Conservation (phyloP, 2,797 vertebrate genomes). For the Pterois miles region DNA sequence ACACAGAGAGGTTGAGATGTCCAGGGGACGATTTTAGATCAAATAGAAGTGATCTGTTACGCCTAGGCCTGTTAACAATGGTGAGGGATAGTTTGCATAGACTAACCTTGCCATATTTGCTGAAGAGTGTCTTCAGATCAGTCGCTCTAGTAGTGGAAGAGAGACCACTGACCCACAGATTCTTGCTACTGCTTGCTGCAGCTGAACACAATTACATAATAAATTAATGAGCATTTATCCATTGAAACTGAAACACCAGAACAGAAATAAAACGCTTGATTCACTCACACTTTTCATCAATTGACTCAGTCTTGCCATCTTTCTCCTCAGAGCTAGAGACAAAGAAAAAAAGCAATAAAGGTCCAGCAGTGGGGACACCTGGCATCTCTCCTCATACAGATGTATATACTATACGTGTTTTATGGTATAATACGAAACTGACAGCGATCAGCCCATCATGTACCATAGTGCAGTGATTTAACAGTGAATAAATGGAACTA, state of each 20-base stretch:
- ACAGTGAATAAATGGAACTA: conserved; percentile 53
- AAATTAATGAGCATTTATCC: background rate
- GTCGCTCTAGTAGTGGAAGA: conserved; percentile 97
- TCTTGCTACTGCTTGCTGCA: conserved; percentile 83
- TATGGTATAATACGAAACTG: conserved; percentile 32
- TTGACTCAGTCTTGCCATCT: conserved; percentile 83
- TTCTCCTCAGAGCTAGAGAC: conserved; percentile 90
- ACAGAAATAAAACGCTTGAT: background rate
- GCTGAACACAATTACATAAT: conserved; percentile 47
- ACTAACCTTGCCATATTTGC: conserved; percentile 95
- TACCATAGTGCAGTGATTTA: conserved; percentile 58
- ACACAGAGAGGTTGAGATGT: no score
- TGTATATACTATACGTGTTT: conserved; percentile 38
- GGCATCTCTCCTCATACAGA: conserved; percentile 10
- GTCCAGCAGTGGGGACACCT: conserved; percentile 34
- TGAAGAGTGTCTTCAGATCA: conserved; percentile 97
- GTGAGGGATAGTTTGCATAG: accelerated
- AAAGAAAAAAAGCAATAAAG: conserved; percentile 75
- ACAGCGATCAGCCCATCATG: conserved; percentile 58
- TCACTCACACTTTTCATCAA: conserved; percentile 92
- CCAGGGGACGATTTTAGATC: no score
- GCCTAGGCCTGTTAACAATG: accelerated
- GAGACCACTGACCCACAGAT: conserved; percentile 98
- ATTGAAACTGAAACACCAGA: background rate
- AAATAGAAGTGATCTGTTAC: background rate